phyloP scores from a whole-genome alignment of 1,140 invertebrate species.

The Leucophenga varia region DNA sequence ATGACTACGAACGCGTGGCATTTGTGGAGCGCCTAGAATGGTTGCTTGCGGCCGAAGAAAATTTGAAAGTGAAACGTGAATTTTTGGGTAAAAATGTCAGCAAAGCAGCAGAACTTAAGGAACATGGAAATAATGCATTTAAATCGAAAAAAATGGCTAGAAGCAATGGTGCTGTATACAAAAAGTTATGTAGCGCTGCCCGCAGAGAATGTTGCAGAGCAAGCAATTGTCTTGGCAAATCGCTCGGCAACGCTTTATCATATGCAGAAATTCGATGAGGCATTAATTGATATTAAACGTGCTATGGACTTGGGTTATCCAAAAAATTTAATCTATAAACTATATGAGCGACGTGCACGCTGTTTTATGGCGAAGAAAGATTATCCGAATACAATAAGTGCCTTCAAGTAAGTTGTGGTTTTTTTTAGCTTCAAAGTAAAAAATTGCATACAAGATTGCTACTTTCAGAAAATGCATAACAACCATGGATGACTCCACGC shows the following conservation, averaged over 20 bases:
- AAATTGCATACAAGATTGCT: neutral
- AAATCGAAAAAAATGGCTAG: slow-evolving; percentile 73
- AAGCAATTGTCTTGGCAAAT: slow-evolving; percentile 80
- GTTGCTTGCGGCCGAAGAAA: slow-evolving; percentile 33
- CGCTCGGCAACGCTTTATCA: slow-evolving; percentile 85
- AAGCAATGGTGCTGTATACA: slow-evolving; percentile 74
- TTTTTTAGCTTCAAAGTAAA: neutral
- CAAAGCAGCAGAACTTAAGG: slow-evolving; percentile 67
- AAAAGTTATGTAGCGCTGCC: slow-evolving; percentile 68
- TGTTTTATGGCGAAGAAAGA: slow-evolving; percentile 74
- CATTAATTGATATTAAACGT: slow-evolving; percentile 70
- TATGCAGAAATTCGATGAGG: slow-evolving; percentile 66
- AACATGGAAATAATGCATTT: slow-evolving; percentile 77
- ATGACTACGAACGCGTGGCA: slow-evolving; percentile 45
- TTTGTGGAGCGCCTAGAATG: slow-evolving; percentile 41
- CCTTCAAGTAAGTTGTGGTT: slow-evolving; percentile 61
- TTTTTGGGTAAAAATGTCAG: slow-evolving; percentile 64
- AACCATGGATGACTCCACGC: slow-evolving; percentile 65
- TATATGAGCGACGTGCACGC: slow-evolving; percentile 73
- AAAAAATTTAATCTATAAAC: slow-evolving; percentile 71
- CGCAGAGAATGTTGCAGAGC: slow-evolving; percentile 64
- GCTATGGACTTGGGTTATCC: slow-evolving; percentile 74
- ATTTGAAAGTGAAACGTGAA: slow-evolving; percentile 38
- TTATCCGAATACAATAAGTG: slow-evolving; percentile 66
- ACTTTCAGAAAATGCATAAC: slow-evolving; percentile 61